Conservation (phyloP, 1,140 invertebrate genomes). For the Pogonus chalceus region DNA sequence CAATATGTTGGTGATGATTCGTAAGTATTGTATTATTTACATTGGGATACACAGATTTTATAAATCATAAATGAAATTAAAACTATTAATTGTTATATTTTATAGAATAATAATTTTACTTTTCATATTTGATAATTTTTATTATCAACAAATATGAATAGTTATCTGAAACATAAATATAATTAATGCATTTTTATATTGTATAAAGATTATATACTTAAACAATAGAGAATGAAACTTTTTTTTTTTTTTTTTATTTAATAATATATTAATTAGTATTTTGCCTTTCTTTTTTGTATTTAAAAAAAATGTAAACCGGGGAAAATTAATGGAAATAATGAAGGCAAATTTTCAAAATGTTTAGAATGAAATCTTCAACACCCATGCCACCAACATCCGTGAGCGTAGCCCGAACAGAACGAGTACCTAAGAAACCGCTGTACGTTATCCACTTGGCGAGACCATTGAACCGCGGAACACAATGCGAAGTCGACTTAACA, state of each 20-base stretch:
- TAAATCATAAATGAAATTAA: too few relatives aligned
- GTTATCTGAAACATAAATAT: too few relatives aligned
- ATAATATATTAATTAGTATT: background rate
- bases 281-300: background rate
- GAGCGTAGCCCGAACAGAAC: conserved; percentile 25
- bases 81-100: background rate
- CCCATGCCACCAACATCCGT: conserved; percentile 17
- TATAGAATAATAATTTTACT: too few relatives aligned
- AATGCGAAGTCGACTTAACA: conserved; percentile 43
- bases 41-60: conserved; percentile 3
- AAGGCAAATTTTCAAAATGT: too few relatives aligned
- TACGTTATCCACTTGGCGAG: conserved; percentile 45
- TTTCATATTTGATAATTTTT: background rate
- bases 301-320: background rate
- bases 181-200: too few relatives aligned
- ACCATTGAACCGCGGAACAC: conserved; percentile 37
- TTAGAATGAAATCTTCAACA: conserved; percentile 17
- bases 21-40: conserved; percentile 26
- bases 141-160: too few relatives aligned
- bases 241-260: conserved; percentile 5
- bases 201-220: too few relatives aligned
- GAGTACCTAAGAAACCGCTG: conserved; percentile 43
- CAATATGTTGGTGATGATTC: conserved; percentile 25
- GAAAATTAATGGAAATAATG: background rate
- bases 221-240: conserved; percentile 8